These are phyloP conservation scores for Melanostoma scalare DNA, from an alignment of 2,888 invertebrate genomes.

Conservation along the genomic window DNA sequence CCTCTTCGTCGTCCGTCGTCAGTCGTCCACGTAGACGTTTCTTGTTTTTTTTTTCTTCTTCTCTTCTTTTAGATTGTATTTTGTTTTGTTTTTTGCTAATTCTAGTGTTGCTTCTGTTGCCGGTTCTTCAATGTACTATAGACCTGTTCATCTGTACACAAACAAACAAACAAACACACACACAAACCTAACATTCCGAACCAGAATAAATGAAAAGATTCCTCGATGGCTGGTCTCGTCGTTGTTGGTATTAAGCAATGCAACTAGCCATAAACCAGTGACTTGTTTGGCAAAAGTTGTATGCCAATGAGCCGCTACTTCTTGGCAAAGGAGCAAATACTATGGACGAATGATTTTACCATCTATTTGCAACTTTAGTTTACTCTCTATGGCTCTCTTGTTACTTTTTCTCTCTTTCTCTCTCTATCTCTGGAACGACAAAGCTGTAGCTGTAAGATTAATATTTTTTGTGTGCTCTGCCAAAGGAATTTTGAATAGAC, in stretches of 20 bases:
- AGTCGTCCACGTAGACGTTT: constrained; percentile 2
- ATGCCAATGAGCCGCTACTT: constrained; percentile 68
- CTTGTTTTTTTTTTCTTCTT: constrained; percentile 3
- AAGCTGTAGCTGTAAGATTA: constrained; percentile 44
- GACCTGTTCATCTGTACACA: constrained; percentile 39
- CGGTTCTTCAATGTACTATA: constrained; percentile 29
- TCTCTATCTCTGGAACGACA: too few relatives aligned
- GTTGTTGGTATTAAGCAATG: background rate
- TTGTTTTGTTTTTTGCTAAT: constrained; percentile 42
- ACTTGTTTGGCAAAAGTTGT: constrained; percentile 44
- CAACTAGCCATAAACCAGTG: constrained; percentile 7
- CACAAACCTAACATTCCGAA: constrained; percentile 17
- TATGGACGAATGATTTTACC: constrained; percentile 69
- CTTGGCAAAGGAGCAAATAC: constrained; percentile 64
- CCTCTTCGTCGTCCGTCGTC: constrained; percentile 2
- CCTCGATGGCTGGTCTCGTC: constrained; percentile 42
- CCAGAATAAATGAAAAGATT: constrained; percentile 57
- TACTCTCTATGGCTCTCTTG: constrained; percentile 26
- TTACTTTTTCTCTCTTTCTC: background rate
- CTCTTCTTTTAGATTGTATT: background rate
- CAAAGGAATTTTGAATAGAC: background rate
- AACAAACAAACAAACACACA: constrained; percentile 13
- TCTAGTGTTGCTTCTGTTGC: constrained; percentile 55
- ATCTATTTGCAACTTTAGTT: constrained; percentile 71
- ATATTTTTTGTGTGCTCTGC: constrained; percentile 52